Conservation (phyloP, 2,888 invertebrate species). For the Himalopsyche japonica region DNA sequence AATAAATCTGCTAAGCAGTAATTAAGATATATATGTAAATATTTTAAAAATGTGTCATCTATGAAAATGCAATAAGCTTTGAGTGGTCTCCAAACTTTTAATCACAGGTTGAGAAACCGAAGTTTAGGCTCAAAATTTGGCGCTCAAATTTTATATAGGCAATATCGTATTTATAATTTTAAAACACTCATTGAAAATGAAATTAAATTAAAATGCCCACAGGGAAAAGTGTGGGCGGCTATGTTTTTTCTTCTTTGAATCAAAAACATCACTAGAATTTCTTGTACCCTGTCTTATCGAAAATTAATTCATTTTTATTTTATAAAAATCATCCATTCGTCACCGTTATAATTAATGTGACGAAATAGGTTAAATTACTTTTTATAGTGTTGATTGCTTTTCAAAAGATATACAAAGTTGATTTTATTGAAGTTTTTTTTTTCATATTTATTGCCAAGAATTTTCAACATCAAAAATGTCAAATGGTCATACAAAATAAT, state of each 20-base stretch:
- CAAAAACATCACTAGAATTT: background rate
- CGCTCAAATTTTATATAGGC: background rate
- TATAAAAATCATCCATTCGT: background rate
- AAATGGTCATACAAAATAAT: constrained; percentile 12
- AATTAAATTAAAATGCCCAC: background rate
- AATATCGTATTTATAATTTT: background rate
- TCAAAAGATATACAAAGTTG: constrained; percentile 11
- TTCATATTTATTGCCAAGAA: constrained; percentile 14
- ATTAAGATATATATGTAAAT: background rate
- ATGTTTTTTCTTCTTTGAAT: background rate
- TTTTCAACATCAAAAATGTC: background rate
- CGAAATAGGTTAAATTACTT: background rate
- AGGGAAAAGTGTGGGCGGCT: background rate
- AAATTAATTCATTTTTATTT: constrained; percentile 4
- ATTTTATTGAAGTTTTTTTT: constrained; percentile 3
- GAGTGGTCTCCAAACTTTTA: background rate
- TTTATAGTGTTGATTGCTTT: constrained; percentile 2
- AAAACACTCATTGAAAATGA: background rate
- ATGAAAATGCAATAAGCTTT: background rate
- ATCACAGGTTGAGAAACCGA: background rate
- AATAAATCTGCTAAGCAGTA: background rate
- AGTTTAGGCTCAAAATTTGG: background rate
- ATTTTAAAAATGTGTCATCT: background rate
- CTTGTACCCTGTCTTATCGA: constrained; percentile 18
- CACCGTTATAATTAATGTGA: background rate